phyloP scores from a whole-genome alignment of 2,888 invertebrate genomes.

The Acleris holmiana region DNA sequence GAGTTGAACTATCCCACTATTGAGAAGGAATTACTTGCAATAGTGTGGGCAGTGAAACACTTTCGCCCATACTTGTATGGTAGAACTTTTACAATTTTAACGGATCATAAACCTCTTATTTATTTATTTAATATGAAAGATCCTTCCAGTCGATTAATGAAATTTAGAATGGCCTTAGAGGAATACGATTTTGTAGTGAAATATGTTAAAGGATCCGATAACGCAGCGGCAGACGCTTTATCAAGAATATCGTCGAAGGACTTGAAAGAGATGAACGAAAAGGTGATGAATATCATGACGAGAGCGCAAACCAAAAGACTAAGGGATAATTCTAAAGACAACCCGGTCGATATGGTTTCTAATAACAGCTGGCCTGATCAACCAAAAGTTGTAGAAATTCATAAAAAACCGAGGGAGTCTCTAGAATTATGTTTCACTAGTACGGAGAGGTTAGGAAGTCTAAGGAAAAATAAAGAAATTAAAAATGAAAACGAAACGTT shows the following conservation, averaged over 20 bases:
- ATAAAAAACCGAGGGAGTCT: slow-evolving; percentile 35
- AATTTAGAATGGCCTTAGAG: slow-evolving; percentile 38
- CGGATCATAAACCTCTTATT: slow-evolving; percentile 33
- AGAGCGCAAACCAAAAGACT: slow-evolving; percentile 21
- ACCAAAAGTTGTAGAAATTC: slow-evolving; percentile 36
- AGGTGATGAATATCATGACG: slow-evolving; percentile 32
- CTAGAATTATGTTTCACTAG: slow-evolving; percentile 22
- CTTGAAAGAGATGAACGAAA: slow-evolving; percentile 38
- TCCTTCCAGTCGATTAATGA: slow-evolving; percentile 37
- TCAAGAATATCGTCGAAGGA: slow-evolving; percentile 34
- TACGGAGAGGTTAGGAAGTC: slow-evolving; percentile 13
- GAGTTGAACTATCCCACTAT: slow-evolving; percentile 6
- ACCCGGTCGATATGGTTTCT: slow-evolving; percentile 18
- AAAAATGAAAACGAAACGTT: slow-evolving; percentile 20
- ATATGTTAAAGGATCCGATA: slow-evolving; percentile 31
- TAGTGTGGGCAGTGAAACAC: slow-evolving; percentile 11
- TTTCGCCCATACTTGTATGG: slow-evolving; percentile 37
- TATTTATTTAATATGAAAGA: slow-evolving; percentile 40
- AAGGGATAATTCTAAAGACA: background rate
- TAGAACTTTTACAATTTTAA: slow-evolving; percentile 26
- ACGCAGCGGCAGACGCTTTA: slow-evolving; percentile 40
- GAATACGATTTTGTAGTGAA: slow-evolving; percentile 38
- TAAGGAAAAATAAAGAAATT: slow-evolving; percentile 8
- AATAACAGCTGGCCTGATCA: slow-evolving; percentile 31
- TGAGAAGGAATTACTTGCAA: slow-evolving; percentile 8